Conservation (phyloP, 2,888 invertebrate species). For the Plagodis dolabraria region DNA sequence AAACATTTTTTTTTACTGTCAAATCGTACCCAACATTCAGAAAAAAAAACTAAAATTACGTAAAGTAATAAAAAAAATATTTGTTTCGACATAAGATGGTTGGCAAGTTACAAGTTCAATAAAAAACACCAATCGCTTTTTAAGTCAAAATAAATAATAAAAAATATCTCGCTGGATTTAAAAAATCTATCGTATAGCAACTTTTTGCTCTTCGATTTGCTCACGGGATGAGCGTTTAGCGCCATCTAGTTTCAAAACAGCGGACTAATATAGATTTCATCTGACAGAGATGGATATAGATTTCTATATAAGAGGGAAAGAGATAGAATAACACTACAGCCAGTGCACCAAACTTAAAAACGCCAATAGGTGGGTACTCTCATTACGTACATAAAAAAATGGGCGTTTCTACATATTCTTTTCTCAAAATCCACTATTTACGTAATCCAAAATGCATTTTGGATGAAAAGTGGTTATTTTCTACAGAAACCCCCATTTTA, state of each 20-base stretch:
- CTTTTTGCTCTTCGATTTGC: conserved; percentile 5
- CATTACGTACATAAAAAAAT: conserved; percentile 26
- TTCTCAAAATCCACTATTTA: conserved; percentile 9
- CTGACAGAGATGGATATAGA: conserved; percentile 39
- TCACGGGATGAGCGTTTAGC: conserved; percentile 27
- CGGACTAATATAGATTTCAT: conserved; percentile 31
- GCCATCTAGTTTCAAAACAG: conserved; percentile 37
- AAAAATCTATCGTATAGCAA: conserved; percentile 26
- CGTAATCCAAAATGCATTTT: conserved; percentile 12
- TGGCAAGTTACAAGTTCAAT: conserved; percentile 61
- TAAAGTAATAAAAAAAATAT: conserved; percentile 41
- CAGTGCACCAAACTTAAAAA: conserved; percentile 41
- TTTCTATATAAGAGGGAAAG: conserved; percentile 34
- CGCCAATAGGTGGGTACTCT: conserved; percentile 43
- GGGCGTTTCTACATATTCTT: conserved; percentile 15
- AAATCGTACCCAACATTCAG: conserved; percentile 36
- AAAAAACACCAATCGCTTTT: conserved; percentile 38
- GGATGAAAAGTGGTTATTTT: conserved; percentile 10
- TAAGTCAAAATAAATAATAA: conserved; percentile 39
- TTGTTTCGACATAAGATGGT: conserved; percentile 56
- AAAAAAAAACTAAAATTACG: conserved; percentile 46
- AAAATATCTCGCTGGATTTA: conserved; percentile 26
- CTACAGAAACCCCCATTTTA: conserved; percentile 23
- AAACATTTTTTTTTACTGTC: conserved; percentile 21
- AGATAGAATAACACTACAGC: conserved; percentile 33